Base-by-base conservation (phyloP, 1,140 invertebrate genomes). In the Aphidius gifuensis region DNA sequence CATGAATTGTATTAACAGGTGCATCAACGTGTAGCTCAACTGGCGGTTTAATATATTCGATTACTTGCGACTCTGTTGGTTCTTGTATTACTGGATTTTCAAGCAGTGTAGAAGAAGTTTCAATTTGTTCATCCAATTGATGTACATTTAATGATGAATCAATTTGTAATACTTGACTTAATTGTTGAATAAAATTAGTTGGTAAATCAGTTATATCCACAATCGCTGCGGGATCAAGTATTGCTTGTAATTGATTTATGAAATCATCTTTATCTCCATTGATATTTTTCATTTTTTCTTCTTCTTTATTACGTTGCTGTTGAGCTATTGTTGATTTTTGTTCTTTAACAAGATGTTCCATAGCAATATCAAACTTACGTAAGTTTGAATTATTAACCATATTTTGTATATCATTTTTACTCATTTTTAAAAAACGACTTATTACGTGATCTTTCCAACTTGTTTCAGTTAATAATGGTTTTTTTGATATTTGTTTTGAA, bases 381-480 rank as follows among this genome's bases (percentile, higher is more conserved):
- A 80, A 61, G 62, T 78, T 80, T 23, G 80, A 75, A 44, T 79
- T 78, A 60, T 82, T 81, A 0, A 82, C 69, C 75, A 82, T 78
- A 44, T 82, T 81, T 39, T 73, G 70, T 39, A 82, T 79, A 16
- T 82, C 79, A 39, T 79, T 81, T 60, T 76, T 80, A 16, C 77
- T 80, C 80, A 81, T 82, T 11, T 74, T 80, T 21, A 82, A 55
- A 38, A 82, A 80, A 43, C 75, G 74, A 6, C 68, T 78, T 9
- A 82, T 76, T 0, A 82, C 75, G 8, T 71, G 71, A 32, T 71
- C 68, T n/a, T 81, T 81, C 79, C 80, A 82, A 0, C 59, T 66
- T 3, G 63, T 51, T 5, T 7, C 71, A 70, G 9, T 48, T 46
- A 0, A 48, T 47, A 21, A 46, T 51, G 42, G 6, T 47, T 44